phyloP scores from a whole-genome alignment of 1,140 invertebrate species.

The Drosophila repletoides region DNA sequence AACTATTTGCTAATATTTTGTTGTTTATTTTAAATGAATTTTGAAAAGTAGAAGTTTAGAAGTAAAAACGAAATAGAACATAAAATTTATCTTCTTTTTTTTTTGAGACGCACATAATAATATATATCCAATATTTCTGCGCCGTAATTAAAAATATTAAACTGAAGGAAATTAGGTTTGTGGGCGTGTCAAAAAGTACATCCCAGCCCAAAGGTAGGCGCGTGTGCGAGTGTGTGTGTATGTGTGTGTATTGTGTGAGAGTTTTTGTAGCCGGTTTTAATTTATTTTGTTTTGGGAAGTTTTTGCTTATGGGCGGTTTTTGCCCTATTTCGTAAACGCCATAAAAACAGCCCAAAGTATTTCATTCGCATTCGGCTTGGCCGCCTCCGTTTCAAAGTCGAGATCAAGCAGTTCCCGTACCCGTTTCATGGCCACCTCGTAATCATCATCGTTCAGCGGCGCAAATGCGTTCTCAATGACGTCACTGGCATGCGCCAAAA shows the following conservation, averaged over 20 bases:
- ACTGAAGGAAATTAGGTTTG: constrained; percentile 23
- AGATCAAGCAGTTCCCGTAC: constrained; percentile 97
- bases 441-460: constrained; percentile 98
- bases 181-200: constrained; percentile 1
- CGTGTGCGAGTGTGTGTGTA: constrained; percentile 1
- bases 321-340: constrained; percentile 96
- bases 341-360: constrained; percentile 99
- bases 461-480: constrained; percentile 99
- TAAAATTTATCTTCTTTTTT: constrained; percentile 6
- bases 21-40: constrained; percentile 43
- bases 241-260: constrained; percentile 28
- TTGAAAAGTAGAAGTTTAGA: no score
- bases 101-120: neutral
- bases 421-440: constrained; percentile 98
- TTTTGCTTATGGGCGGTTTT: neutral
- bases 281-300: constrained; percentile 43
- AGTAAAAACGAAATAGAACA: constrained; percentile 32
- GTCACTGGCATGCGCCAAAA: constrained; percentile 98
- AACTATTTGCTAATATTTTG: constrained; percentile 55
- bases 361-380: constrained; percentile 93
- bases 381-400: constrained; percentile 96
- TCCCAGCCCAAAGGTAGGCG: constrained; percentile 15
- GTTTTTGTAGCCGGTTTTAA: constrained; percentile 28
- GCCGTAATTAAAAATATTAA: constrained; percentile 10
- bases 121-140: constrained; percentile 1